Percentiles rank a stretch among this genome's conserved stretches.
Conservation (phyloP, 1,140 invertebrate species). For the Chlorops oryzae region DNA sequence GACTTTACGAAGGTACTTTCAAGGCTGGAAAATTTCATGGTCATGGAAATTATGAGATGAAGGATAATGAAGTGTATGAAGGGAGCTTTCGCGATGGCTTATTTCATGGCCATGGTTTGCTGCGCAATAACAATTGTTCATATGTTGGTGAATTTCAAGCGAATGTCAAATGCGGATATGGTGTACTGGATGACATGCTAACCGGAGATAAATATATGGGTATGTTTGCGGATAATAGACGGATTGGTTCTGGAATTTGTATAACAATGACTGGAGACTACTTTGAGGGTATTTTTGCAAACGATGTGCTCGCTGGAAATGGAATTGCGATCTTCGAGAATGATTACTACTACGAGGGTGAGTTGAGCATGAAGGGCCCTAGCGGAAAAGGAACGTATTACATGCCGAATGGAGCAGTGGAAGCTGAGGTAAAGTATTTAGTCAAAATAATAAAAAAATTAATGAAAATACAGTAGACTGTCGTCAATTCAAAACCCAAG, state of each 20-base stretch:
- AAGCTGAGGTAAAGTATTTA: neutral
- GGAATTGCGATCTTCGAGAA: slow-evolving; percentile 85
- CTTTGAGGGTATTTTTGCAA: slow-evolving; percentile 78
- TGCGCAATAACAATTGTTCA: slow-evolving; percentile 72
- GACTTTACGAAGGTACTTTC: slow-evolving; percentile 76
- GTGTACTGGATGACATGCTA: slow-evolving; percentile 78
- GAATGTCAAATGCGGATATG: slow-evolving; percentile 74
- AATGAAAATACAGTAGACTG: too few relatives aligned
- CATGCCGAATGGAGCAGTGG: slow-evolving; percentile 52
- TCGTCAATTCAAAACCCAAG: too few relatives aligned
- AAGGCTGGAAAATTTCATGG: slow-evolving; percentile 78
- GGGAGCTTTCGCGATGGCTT: slow-evolving; percentile 78
- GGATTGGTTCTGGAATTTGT: slow-evolving; percentile 73
- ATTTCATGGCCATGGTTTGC: slow-evolving; percentile 76
- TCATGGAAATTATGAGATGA: slow-evolving; percentile 61
- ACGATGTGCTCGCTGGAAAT: slow-evolving; percentile 71
- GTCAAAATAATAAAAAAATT: too few relatives aligned
- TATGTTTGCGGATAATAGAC: slow-evolving; percentile 74
- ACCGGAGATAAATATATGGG: slow-evolving; percentile 85
- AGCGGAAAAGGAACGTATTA: slow-evolving; percentile 74
- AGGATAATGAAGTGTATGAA: slow-evolving; percentile 68
- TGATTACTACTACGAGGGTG: slow-evolving; percentile 82
- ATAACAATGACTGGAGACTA: slow-evolving; percentile 85
- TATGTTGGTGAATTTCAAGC: slow-evolving; percentile 80
- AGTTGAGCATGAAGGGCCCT: slow-evolving; percentile 58